Evolutionary conservation across 2,113 vertebrate species (phyloP).

Genomic region (Salvelinus sp.): DNA sequence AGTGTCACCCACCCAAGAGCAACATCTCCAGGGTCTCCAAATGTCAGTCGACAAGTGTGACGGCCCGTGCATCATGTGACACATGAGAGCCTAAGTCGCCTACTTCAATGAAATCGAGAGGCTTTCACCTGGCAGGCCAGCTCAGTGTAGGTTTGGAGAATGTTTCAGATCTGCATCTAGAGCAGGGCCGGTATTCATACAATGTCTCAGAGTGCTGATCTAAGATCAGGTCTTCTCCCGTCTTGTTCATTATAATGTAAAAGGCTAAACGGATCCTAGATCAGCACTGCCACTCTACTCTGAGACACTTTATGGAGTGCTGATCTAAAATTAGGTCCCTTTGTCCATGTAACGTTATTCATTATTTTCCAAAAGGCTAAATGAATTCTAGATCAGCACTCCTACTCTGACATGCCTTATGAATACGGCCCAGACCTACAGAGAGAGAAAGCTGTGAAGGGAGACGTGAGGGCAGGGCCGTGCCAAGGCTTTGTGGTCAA

Average conservation of each 20-base stretch:
- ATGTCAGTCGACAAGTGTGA: conserved; percentile 56
- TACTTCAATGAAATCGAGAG: conserved; percentile 24
- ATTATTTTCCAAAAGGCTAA: too few relatives aligned
- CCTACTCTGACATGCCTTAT: not conserved
- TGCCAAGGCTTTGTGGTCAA: conserved; percentile 40
- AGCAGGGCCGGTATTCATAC: too few relatives aligned
- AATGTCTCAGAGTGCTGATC: too few relatives aligned
- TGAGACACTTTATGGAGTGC: not conserved
- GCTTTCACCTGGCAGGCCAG: conserved; percentile 2
- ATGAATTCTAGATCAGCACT: not conserved
- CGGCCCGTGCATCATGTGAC: conserved; percentile 29
- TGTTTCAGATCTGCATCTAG: not conserved
- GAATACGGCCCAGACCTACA: conserved; percentile 5
- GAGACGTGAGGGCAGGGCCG: conserved; percentile 18
- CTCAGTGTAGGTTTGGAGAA: conserved; percentile 15
- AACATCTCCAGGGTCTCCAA: conserved; percentile 63
- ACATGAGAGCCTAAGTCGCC: conserved; percentile 32
- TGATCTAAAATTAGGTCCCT: too few relatives aligned
- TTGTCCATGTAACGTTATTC: too few relatives aligned
- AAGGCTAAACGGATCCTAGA: too few relatives aligned
- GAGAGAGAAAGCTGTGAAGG: conserved; percentile 2
- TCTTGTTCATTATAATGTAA: too few relatives aligned
- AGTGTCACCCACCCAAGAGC: conserved; percentile 59
- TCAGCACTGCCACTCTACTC: not conserved
- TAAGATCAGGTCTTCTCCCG: too few relatives aligned